phyloP scores from a whole-genome alignment of 2,113 vertebrate genomes.

The Psophia crepitans region DNA sequence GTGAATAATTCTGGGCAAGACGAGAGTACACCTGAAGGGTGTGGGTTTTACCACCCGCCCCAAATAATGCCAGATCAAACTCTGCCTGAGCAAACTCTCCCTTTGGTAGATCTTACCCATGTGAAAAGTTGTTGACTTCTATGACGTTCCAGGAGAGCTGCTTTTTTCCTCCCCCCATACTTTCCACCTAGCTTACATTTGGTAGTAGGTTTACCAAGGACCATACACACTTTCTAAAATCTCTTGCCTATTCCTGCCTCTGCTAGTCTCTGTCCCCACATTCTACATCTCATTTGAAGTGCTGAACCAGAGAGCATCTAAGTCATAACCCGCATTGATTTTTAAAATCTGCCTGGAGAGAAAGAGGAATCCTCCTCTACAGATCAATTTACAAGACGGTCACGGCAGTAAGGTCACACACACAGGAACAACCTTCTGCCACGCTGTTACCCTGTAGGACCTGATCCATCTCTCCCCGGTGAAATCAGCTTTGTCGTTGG shows the following conservation, averaged over 20 bases:
- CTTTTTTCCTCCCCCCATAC: background rate
- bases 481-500: background rate
- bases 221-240: background rate
- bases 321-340: conserved; percentile 29
- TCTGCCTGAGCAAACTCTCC: background rate
- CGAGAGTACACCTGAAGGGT: background rate
- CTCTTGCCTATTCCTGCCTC: background rate
- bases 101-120: background rate
- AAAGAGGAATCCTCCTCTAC: conserved; percentile 19
- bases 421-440: background rate
- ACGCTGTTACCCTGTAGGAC: background rate
- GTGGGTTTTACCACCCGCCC: background rate
- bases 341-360: conserved; percentile 2
- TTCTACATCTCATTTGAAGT: background rate
- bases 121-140: background rate
- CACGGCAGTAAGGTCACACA: background rate
- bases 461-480: background rate
- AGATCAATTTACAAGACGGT: conserved; percentile 37
- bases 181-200: background rate
- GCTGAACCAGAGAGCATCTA: background rate
- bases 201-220: background rate
- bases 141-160: fast-evolving
- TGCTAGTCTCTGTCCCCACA: background rate
- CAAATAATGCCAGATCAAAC: background rate
- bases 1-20: background rate